A percentile compares a stretch with the other conserved stretches of the same genome.
phyloP scores from a whole-genome alignment of 2,113 vertebrate genomes.

The Clarias batrachus region DNA sequence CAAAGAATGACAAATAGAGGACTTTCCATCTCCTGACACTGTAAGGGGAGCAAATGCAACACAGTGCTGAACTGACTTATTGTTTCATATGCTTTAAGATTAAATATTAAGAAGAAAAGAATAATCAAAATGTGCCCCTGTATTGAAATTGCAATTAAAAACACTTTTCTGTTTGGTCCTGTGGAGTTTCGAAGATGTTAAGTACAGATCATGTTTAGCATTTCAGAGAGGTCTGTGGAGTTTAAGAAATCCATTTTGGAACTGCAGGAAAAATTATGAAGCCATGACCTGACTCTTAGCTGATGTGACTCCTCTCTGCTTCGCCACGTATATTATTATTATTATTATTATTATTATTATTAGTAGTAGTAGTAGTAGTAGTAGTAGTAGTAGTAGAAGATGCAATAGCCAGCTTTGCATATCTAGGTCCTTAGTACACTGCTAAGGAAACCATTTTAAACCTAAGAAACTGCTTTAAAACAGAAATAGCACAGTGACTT shows the following conservation, averaged over 20 bases:
- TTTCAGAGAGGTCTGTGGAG: background rate
- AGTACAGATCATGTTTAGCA: background rate
- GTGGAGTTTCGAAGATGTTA: background rate
- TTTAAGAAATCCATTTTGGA: slow-evolving; percentile 2
- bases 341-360: background rate
- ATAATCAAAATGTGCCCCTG: background rate
- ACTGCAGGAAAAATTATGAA: slow-evolving; percentile 21
- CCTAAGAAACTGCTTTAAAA: background rate
- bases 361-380: background rate
- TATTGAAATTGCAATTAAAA: background rate
- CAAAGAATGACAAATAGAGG: slow-evolving; percentile 58
- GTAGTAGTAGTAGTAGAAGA: background rate
- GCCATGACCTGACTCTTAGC: slow-evolving; percentile 5
- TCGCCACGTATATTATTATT: background rate
- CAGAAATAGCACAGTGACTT: background rate
- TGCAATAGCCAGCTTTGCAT: background rate
- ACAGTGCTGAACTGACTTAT: slow-evolving; percentile 6
- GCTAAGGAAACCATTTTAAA: background rate
- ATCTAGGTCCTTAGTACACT: background rate
- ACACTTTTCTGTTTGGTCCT: background rate
- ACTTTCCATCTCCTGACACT: slow-evolving; percentile 36
- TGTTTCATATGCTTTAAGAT: background rate
- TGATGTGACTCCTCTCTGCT: slow-evolving; percentile 13
- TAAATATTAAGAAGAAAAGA: slow-evolving; percentile 9
- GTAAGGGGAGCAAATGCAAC: slow-evolving; percentile 36